phyloP scores from a whole-genome alignment of 2,888 invertebrate species.

The Brachynemurus nebulosus region DNA sequence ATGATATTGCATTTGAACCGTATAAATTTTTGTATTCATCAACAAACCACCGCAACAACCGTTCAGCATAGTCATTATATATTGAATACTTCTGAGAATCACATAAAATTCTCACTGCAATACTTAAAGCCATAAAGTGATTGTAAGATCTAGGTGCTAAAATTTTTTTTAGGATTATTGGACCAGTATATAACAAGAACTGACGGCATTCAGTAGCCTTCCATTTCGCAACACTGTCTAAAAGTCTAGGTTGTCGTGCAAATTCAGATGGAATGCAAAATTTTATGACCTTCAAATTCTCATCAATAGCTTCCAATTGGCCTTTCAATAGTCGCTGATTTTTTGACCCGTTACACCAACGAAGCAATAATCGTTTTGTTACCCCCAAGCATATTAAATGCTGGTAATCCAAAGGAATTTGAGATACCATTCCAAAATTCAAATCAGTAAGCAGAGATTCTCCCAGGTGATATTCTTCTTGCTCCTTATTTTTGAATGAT shows the following conservation, averaged over 20 bases:
- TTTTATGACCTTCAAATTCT: constrained; percentile 5
- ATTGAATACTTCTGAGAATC: constrained; percentile 9
- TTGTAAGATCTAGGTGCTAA: constrained; percentile 3
- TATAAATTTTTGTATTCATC: constrained; percentile 15
- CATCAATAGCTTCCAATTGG: constrained; percentile 5
- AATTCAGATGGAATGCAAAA: constrained; percentile 14
- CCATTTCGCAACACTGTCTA: constrained; percentile 9
- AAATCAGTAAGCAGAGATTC: constrained; percentile 15
- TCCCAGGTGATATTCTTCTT: constrained; percentile 15
- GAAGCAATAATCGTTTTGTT: constrained; percentile 15
- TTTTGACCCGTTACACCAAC: constrained; percentile 9
- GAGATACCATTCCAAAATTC: constrained; percentile 14
- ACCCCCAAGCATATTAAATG: constrained; percentile 18
- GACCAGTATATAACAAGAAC: constrained; percentile 18
- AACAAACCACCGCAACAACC: constrained; percentile 18
- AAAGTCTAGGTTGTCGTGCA: constrained; percentile 13
- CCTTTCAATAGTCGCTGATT: constrained; percentile 9
- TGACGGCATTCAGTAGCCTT: constrained; percentile 18
- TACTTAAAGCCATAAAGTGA: constrained; percentile 17
- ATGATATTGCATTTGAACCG: constrained; percentile 14
- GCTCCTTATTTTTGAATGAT: constrained; percentile 10
- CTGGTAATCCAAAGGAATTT: constrained; percentile 13
- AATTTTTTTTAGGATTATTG: constrained; percentile 17
- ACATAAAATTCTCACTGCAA: constrained; percentile 18
- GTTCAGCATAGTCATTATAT: constrained; percentile 15